phyloP scores from a whole-genome alignment of 2,888 invertebrate species.

The Frankliniella fusca region DNA sequence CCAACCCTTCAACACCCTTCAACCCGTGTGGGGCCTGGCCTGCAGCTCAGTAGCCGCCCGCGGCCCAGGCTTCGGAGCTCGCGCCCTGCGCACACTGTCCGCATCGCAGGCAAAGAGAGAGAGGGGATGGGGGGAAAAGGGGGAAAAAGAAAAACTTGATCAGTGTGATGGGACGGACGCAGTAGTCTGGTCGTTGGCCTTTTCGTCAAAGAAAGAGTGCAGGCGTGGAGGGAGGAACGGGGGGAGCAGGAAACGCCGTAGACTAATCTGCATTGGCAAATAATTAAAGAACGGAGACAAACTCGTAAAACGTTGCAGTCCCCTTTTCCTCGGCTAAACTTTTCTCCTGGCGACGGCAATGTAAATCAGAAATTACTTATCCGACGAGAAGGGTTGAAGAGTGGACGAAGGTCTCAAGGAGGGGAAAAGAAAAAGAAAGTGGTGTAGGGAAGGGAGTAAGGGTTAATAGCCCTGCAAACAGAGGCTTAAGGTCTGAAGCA shows the following conservation, averaged over 20 bases:
- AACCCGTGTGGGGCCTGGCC: background rate
- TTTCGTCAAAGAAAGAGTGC: too few relatives aligned
- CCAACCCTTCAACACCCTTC: background rate
- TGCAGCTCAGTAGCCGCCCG: background rate
- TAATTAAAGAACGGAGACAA: constrained; percentile 5
- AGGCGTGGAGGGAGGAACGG: too few relatives aligned
- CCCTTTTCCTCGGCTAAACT: background rate
- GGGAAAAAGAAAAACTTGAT: too few relatives aligned
- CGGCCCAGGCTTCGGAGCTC: too few relatives aligned
- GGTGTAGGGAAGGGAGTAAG: too few relatives aligned
- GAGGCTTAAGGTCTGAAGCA: too few relatives aligned
- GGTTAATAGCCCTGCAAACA: too few relatives aligned
- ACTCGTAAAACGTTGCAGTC: background rate
- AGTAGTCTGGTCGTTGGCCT: too few relatives aligned
- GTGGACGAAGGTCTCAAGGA: background rate
- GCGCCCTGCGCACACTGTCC: too few relatives aligned
- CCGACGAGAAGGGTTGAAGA: background rate
- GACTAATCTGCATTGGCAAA: constrained; percentile 18
- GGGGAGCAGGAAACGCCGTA: background rate
- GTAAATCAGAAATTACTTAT: background rate
- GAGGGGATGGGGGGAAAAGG: too few relatives aligned
- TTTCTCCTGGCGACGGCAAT: constrained; percentile 4
- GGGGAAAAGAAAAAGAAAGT: background rate
- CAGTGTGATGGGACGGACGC: too few relatives aligned
- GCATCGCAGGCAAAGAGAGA: too few relatives aligned